These are phyloP conservation scores for Entomobrya proxima DNA, from an alignment of 2,888 invertebrate species.

Conservation along the genomic window DNA sequence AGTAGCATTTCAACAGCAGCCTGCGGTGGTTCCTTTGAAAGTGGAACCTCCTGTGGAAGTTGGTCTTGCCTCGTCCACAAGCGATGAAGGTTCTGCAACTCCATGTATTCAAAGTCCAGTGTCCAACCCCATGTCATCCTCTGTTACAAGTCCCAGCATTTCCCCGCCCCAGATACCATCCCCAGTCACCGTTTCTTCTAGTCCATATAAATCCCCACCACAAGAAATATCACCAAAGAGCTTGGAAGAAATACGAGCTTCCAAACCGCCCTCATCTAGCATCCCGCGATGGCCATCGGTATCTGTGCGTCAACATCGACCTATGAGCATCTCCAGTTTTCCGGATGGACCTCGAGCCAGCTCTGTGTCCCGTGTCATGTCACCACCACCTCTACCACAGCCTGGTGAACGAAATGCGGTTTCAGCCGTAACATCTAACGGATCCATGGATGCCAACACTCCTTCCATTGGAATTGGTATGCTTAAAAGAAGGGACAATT, in stretches of 20 bases:
- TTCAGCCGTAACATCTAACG: neutral
- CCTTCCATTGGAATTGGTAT: neutral
- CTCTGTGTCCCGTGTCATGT: slow-evolving; percentile 59
- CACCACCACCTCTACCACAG: slow-evolving; percentile 56
- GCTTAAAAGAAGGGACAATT: slow-evolving; percentile 53
- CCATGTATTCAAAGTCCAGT: slow-evolving; percentile 43
- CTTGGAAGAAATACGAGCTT: neutral
- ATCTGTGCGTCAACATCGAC: slow-evolving; percentile 69
- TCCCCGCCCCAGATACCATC: slow-evolving; percentile 28
- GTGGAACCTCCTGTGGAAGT: slow-evolving; percentile 37
- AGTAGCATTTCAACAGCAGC: neutral
- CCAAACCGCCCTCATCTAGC: slow-evolving; percentile 32
- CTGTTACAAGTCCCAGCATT: slow-evolving; percentile 26
- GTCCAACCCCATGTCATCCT: slow-evolving; percentile 34
- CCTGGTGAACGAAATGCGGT: slow-evolving; percentile 12
- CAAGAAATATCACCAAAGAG: slow-evolving; percentile 25
- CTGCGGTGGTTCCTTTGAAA: slow-evolving; percentile 6
- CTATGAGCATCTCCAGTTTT: slow-evolving; percentile 70
- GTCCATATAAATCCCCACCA: slow-evolving; percentile 9
- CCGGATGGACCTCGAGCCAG: slow-evolving; percentile 54
- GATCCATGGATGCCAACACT: neutral
- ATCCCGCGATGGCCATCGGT: slow-evolving; percentile 73
- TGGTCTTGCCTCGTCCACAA: neutral
- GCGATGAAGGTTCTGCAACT: slow-evolving; percentile 40
- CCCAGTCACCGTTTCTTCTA: neutral